Evolutionary conservation across 2,113 vertebrate genomes (phyloP).

Genomic region (Amphiprion ocellaris): DNA sequence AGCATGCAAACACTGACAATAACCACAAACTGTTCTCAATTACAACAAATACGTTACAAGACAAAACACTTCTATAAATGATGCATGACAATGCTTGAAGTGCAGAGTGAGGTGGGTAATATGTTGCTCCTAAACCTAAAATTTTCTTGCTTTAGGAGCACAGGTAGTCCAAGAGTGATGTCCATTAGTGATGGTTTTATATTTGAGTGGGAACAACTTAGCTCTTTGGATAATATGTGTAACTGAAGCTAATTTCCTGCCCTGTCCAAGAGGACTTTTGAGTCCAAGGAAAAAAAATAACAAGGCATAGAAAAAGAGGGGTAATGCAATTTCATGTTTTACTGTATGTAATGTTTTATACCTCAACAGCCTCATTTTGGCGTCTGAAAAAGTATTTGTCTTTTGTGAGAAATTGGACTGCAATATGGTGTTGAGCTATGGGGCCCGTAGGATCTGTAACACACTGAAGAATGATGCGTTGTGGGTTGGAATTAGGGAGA

Average conservation of each 20-base stretch:
- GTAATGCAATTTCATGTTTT: too few species aligned
- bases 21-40: not conserved
- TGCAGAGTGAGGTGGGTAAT: not conserved
- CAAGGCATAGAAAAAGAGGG: not conserved
- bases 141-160: too few species aligned
- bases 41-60: not conserved
- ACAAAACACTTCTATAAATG: not conserved
- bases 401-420: conserved; percentile 20
- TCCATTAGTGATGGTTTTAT: too few species aligned
- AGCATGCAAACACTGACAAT: not conserved
- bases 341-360: not conserved
- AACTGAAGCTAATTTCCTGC: too few species aligned
- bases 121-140: not conserved
- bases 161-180: too few species aligned
- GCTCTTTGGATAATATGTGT: too few species aligned
- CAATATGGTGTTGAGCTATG: conserved; percentile 22
- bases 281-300: too few species aligned
- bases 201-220: too few species aligned
- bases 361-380: not conserved
- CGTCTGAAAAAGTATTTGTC: conserved; percentile 1
- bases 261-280: too few species aligned
- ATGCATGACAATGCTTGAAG: not conserved
- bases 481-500: not conserved
- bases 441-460: conserved; percentile 16
- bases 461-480: conserved; percentile 28